These are phyloP conservation scores for Campoletis raptor DNA, from an alignment of 2,888 invertebrate genomes.

Conservation along the genomic window DNA sequence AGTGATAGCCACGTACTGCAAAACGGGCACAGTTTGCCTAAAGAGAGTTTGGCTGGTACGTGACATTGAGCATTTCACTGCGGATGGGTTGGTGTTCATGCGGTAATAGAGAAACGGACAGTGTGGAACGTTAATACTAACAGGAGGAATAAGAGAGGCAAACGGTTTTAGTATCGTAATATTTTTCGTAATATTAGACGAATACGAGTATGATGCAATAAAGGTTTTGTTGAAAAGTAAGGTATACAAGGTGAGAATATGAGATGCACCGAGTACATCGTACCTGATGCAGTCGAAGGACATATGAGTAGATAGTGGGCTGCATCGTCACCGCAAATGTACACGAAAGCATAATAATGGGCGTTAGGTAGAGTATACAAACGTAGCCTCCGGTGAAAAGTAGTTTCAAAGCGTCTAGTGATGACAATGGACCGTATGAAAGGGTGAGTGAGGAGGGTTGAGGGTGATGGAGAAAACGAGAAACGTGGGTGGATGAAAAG, in stretches of 20 bases:
- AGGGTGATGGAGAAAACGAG: constrained; percentile 69
- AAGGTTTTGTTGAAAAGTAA: constrained; percentile 58
- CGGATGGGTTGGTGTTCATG: constrained; percentile 40
- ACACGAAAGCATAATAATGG: constrained; percentile 66
- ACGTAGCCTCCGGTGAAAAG: constrained; percentile 75
- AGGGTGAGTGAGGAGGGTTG: constrained; percentile 48
- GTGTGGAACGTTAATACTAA: constrained; percentile 13
- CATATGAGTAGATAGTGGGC: constrained; percentile 6
- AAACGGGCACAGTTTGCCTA: constrained; percentile 51
- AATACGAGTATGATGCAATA: constrained; percentile 20
- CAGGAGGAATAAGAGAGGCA: background rate
- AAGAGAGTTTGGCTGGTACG: constrained; percentile 60
- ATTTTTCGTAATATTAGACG: constrained; percentile 5
- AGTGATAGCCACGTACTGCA: constrained; percentile 15
- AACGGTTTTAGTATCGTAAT: background rate
- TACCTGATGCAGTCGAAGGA: background rate
- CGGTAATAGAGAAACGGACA: constrained; percentile 53
- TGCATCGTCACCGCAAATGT: constrained; percentile 59
- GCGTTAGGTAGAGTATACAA: constrained; percentile 59
- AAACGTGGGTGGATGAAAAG: constrained; percentile 58
- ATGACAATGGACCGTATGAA: constrained; percentile 74
- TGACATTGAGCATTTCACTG: constrained; percentile 66
- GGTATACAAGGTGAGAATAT: background rate
- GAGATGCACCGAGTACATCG: background rate
- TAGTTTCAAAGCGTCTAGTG: constrained; percentile 78